phyloP scores from a whole-genome alignment of 2,113 vertebrate genomes.

The Chaetodon auriga region DNA sequence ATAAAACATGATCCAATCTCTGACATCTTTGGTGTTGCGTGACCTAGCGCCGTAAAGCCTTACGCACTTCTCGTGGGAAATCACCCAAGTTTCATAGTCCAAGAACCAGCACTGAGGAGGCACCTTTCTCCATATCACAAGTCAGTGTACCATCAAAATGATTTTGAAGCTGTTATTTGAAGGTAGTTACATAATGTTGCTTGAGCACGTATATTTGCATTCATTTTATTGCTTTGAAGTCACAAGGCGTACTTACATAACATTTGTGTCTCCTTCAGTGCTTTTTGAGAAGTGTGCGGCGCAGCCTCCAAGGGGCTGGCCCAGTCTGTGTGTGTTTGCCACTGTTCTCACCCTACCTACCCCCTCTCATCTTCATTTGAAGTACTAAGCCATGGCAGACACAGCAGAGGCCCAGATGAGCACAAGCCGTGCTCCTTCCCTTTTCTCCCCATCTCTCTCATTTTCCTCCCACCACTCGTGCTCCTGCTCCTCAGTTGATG shows the following conservation, averaged over 20 bases:
- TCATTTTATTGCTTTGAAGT: constrained; percentile 47
- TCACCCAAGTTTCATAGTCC: too few relatives aligned
- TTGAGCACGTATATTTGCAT: constrained; percentile 45
- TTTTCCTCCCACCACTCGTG: constrained; percentile 49
- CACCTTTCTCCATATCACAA: too few relatives aligned
- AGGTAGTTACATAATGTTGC: too few relatives aligned
- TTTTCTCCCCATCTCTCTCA: constrained; percentile 39
- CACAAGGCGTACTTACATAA: constrained; percentile 48
- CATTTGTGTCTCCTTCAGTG: constrained; percentile 38
- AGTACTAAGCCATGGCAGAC: constrained; percentile 37
- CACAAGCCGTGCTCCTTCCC: constrained; percentile 28
- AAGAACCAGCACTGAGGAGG: too few relatives aligned
- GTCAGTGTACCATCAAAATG: too few relatives aligned
- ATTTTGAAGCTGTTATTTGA: too few relatives aligned
- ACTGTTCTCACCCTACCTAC: constrained; percentile 38
- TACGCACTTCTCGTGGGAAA: too few relatives aligned
- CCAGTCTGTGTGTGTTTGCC: constrained; percentile 48
- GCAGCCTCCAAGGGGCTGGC: constrained; percentile 50
- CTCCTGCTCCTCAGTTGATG: constrained; percentile 40
- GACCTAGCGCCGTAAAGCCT: too few relatives aligned
- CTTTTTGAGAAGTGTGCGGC: constrained; percentile 23
- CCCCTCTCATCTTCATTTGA: constrained; percentile 54
- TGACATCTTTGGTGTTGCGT: too few relatives aligned
- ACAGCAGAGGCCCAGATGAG: constrained; percentile 55
- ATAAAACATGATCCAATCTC: too few relatives aligned